phyloP scores from a whole-genome alignment of 2,888 invertebrate species.

The Leucozona laternaria region DNA sequence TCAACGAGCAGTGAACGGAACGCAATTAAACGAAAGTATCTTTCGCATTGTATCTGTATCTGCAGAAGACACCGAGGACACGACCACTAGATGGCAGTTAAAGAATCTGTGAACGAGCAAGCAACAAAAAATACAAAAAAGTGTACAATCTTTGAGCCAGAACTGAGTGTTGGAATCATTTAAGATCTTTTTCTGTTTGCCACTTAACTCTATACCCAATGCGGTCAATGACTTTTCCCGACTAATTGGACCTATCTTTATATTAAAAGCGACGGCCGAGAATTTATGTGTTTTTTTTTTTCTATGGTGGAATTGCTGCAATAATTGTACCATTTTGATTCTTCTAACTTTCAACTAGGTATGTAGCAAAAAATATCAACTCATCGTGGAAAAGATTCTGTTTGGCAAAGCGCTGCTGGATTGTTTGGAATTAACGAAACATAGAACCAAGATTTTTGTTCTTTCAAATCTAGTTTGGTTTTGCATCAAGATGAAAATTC shows the following conservation, averaged over 20 bases:
- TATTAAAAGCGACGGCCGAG: conserved; percentile 19
- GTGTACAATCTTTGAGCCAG: conserved; percentile 19
- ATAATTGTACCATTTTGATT: conserved; percentile 15
- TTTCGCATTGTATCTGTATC: conserved; percentile 51
- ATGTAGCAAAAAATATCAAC: neutral
- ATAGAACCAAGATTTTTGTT: neutral
- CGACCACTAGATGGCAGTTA: conserved; percentile 30
- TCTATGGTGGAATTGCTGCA: neutral
- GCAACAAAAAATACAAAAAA: neutral
- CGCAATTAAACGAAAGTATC: conserved; percentile 76
- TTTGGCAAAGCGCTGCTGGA: neutral
- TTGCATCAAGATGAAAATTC: neutral
- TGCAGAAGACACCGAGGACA: conserved; percentile 8
- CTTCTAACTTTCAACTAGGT: neutral
- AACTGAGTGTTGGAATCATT: conserved; percentile 37
- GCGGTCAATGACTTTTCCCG: conserved; percentile 67
- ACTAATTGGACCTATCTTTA: conserved; percentile 66
- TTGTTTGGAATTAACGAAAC: neutral
- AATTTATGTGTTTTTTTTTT: neutral
- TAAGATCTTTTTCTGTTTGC: conserved; percentile 39
- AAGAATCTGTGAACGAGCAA: conserved; percentile 40
- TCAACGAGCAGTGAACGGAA: conserved; percentile 41
- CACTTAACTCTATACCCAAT: conserved; percentile 37
- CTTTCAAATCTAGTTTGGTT: neutral
- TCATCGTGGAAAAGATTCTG: neutral